Evolutionary conservation across 1,140 invertebrate genomes (phyloP), one percentile per base, ranked within the genome.

Genomic region (Lordiphosa collinella): DNA sequence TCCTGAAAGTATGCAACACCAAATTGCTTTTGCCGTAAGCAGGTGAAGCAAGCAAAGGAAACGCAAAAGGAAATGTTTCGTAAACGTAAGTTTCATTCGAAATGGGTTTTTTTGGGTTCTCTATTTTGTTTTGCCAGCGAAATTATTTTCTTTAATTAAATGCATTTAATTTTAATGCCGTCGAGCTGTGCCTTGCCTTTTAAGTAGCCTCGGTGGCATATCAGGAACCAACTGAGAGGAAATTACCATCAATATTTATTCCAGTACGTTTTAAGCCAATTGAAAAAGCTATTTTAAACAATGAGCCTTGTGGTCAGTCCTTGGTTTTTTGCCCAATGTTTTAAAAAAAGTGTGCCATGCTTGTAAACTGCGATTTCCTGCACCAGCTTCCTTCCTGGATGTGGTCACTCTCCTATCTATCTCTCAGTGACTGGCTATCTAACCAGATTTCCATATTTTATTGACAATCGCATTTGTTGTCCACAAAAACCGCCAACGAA

Each of bases 81-180:
- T 41, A 41, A 64, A 46, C 69, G 59, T 41, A 53, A 48, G 51
- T 60, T 71, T 55, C 38, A 32, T 54, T 31, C 34, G 41, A 67
- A 78, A 72, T 78, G 47, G 34, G 14, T 47, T 58, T 62, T 38
- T 34, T 22, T 10, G 22, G n/a, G 16, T 12, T 25, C 16, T 14
- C 7, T 16, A 32, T 25, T 25, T 48, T n/a, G n/a, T n/a, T 29
- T 49, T 9, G 44, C 65, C 10, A 18, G 43, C n/a, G 35, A 67
- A 80, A 84, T 76, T 82, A 76, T 76, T 76, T 50, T 76, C 66
- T 68, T 80, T 80, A 80, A 80, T 84, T 80, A 80, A 82, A 60
- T 51, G 71, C 54, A 57, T 75, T 80, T 80, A 76, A 76, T 76
- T 75, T 80, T 52, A 58, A 49, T 58, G 47, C 59, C 68, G 54